phyloP scores from a whole-genome alignment of 2,888 invertebrate genomes.

The Drosophila mimica region DNA sequence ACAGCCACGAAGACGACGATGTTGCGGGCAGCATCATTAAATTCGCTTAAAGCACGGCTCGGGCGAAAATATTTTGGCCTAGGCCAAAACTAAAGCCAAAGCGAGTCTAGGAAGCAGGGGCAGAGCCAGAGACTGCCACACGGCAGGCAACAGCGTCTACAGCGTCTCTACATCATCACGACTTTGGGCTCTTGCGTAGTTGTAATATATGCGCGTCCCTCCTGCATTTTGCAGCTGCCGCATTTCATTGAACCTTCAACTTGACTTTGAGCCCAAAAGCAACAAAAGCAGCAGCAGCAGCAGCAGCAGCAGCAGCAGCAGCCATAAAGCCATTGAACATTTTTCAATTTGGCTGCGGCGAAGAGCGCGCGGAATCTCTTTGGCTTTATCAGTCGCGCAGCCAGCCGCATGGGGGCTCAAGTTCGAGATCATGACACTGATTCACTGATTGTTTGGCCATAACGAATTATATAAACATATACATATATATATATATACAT shows the following conservation, averaged over 20 bases:
- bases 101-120: conserved; percentile 1
- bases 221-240: conserved; percentile 62
- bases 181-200: conserved; percentile 57
- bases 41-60: conserved; percentile 71
- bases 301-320: conserved; percentile 30
- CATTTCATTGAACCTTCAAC: conserved; percentile 83
- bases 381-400: conserved; percentile 43
- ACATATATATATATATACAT: background rate
- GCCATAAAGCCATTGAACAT: conserved; percentile 53
- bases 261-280: conserved; percentile 76
- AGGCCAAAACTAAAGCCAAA: conserved; percentile 35
- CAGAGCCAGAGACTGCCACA: background rate
- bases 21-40: conserved; percentile 75
- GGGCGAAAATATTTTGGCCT: conserved; percentile 73
- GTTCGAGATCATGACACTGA: conserved; percentile 82
- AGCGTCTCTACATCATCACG: conserved; percentile 71
- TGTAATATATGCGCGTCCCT: conserved; percentile 74
- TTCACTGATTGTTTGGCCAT: conserved; percentile 60
- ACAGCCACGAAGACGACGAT: conserved; percentile 58
- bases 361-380: conserved; percentile 22
- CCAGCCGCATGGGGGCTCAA: conserved; percentile 62
- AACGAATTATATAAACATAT: conserved; percentile 25
- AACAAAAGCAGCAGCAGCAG: conserved; percentile 33
- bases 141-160: conserved; percentile 40
- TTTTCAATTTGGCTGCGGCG: conserved; percentile 68